Conservation (phyloP, 2,797 vertebrate species). For the Sebastes steindachneri region DNA sequence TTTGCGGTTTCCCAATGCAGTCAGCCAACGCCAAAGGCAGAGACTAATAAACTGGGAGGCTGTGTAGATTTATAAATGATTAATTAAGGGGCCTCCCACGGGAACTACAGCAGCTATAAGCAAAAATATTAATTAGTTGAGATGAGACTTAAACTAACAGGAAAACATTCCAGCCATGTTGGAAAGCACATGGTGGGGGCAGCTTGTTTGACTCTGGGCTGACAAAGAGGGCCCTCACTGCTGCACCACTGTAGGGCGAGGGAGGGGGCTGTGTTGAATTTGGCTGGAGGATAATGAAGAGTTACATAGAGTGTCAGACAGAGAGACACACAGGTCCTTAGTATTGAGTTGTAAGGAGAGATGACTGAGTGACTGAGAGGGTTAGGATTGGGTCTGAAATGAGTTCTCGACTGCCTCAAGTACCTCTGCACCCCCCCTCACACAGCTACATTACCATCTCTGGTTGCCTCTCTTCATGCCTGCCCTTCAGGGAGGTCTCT, state of each 20-base stretch:
- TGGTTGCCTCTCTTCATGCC: constrained; percentile 75
- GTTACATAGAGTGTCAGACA: constrained; percentile 74
- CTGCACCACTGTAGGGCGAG: constrained; percentile 49
- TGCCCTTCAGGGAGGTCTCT: constrained; percentile 82
- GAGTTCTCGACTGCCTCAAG: constrained; percentile 77
- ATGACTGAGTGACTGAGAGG: constrained; percentile 76
- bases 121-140: constrained; percentile 90
- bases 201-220: constrained; percentile 69
- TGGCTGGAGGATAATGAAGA: constrained; percentile 78
- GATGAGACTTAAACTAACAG: constrained; percentile 89
- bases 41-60: constrained; percentile 89
- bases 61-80: constrained; percentile 91
- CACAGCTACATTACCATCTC: constrained; percentile 75
- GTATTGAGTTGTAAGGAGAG: constrained; percentile 78
- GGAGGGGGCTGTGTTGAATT: constrained; percentile 67
- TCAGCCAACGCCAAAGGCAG: constrained; percentile 86
- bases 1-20: constrained; percentile 88
- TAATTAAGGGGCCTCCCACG: constrained; percentile 86
- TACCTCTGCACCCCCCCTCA: constrained; percentile 50
- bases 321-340: constrained; percentile 75
- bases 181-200: constrained; percentile 70
- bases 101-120: constrained; percentile 85
- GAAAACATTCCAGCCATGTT: constrained; percentile 83
- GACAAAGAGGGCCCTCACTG: constrained; percentile 72
- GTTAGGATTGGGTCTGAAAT: constrained; percentile 77